Conservation (phyloP, 2,113 vertebrate species). For the Nerophis lumbriciformis region DNA sequence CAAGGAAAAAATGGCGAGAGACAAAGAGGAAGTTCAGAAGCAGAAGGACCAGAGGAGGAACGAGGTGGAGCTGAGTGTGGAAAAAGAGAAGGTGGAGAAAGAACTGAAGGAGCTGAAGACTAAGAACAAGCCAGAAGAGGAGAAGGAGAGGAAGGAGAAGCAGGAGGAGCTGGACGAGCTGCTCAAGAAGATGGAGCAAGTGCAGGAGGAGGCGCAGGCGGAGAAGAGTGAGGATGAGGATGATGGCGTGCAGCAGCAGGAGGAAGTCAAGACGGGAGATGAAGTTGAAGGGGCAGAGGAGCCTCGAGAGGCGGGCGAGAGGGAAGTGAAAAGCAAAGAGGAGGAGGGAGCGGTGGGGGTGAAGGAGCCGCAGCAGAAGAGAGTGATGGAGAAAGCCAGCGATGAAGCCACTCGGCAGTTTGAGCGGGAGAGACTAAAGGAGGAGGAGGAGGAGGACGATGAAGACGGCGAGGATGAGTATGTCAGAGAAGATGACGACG, state of each 20-base stretch:
- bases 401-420: constrained; percentile 76
- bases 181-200: constrained; percentile 52
- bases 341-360: constrained; percentile 17
- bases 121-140: constrained; percentile 46
- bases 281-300: constrained; percentile 25
- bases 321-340: constrained; percentile 12
- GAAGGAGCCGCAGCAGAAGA: constrained; percentile 66
- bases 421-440: constrained; percentile 58
- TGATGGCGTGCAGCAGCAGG: neutral
- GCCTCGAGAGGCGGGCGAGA: constrained; percentile 6
- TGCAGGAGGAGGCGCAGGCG: constrained; percentile 43
- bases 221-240: constrained; percentile 22
- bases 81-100: constrained; percentile 70
- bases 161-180: constrained; percentile 63
- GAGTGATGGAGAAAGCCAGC: constrained; percentile 75
- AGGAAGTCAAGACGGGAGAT: constrained; percentile 21
- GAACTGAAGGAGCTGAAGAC: constrained; percentile 58
- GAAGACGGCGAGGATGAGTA: constrained; percentile 42
- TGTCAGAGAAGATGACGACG: constrained; percentile 53
- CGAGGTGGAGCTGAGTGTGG: constrained; percentile 68
- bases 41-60: constrained; percentile 54
- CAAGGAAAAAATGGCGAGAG: constrained; percentile 19
- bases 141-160: constrained; percentile 56
- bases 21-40: constrained; percentile 35
- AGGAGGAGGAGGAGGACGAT: constrained; percentile 38